Evolutionary conservation across 2,113 vertebrate genomes (phyloP).

Genomic region (Apodemus speciosus): DNA sequence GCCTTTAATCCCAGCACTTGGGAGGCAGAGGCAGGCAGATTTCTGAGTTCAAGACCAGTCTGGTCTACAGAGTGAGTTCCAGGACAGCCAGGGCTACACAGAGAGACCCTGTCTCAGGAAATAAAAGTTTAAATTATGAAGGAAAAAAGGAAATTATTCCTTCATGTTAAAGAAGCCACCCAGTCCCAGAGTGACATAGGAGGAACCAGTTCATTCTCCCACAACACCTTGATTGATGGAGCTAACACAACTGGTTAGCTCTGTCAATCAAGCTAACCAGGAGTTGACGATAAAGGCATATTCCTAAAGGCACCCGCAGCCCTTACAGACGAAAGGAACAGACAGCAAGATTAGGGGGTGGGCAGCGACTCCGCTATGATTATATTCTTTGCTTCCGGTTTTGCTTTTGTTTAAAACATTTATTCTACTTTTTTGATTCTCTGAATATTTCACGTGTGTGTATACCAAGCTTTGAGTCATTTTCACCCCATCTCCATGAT

Average conservation of each 20-base stretch:
- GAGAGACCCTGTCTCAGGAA: too few species aligned
- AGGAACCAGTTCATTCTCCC: background rate
- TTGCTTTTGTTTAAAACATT: background rate
- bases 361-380: background rate
- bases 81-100: too few species aligned
- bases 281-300: background rate
- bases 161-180: conserved; percentile 6
- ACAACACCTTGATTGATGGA: background rate
- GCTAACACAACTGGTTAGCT: background rate
- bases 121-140: background rate
- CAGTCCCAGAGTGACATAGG: background rate
- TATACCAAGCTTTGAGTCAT: too few species aligned
- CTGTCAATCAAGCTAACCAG: too few species aligned
- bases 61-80: too few species aligned
- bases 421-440: background rate
- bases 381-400: background rate
- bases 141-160: background rate
- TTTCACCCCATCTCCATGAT: background rate
- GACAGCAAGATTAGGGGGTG: background rate
- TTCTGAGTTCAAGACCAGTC: too few species aligned
- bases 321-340: background rate
- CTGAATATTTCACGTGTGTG: background rate
- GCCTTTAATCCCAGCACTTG: too few species aligned
- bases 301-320: background rate
- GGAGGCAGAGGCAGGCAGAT: too few species aligned